phyloP scores from a whole-genome alignment of 2,797 vertebrate genomes.

The Merluccius polli region DNA sequence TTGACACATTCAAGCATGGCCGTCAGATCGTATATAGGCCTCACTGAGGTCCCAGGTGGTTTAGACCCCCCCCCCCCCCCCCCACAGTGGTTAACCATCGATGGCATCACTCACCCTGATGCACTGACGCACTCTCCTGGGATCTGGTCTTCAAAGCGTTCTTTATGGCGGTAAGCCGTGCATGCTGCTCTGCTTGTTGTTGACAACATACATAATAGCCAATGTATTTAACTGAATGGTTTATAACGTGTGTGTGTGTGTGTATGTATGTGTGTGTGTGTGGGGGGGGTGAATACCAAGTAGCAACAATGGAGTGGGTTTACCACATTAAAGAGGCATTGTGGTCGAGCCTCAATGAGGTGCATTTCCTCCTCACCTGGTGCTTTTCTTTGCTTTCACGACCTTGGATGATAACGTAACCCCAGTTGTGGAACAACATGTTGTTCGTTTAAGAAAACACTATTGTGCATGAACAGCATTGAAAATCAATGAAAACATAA shows the following conservation, averaged over 20 bases:
- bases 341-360: background rate
- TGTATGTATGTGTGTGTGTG: background rate
- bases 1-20: background rate
- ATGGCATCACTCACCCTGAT: slow-evolving; percentile 7
- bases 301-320: slow-evolving; percentile 11
- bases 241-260: background rate
- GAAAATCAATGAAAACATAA: background rate
- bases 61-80: slow-evolving; percentile 17
- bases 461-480: background rate
- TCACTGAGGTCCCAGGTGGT: slow-evolving; percentile 28
- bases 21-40: no score
- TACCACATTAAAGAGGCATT: background rate
- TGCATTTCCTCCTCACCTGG: background rate
- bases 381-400: background rate
- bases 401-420: background rate
- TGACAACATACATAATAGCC: slow-evolving; percentile 16
- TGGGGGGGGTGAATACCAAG: background rate
- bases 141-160: slow-evolving; percentile 17
- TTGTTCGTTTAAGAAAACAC: background rate
- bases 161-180: slow-evolving; percentile 12
- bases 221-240: background rate
- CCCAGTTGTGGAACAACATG: background rate
- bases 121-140: slow-evolving; percentile 15
- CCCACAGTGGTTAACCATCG: slow-evolving; percentile 40
- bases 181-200: slow-evolving; percentile 16